These are phyloP conservation scores for Eilema sororculum DNA, from an alignment of 2,888 invertebrate genomes.

Conservation along the genomic window DNA sequence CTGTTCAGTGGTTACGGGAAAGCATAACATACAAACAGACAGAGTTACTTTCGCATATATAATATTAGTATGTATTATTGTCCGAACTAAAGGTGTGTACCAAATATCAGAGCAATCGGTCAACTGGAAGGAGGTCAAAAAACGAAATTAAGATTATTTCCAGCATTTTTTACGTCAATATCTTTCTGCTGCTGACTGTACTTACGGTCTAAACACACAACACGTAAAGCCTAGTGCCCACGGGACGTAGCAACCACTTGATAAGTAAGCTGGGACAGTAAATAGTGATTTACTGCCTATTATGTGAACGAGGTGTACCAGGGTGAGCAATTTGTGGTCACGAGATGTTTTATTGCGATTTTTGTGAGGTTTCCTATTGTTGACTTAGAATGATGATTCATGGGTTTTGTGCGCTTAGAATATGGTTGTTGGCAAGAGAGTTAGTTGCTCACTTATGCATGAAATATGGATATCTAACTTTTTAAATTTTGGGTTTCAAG, in stretches of 20 bases:
- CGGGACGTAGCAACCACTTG: constrained; percentile 44
- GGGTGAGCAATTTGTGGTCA: constrained; percentile 45
- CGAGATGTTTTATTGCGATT: constrained; percentile 41
- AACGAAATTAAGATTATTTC: too few species aligned
- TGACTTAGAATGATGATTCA: constrained; percentile 42
- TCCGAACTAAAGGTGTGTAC: too few species aligned
- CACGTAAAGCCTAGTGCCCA: constrained; percentile 27
- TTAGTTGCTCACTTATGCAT: background rate
- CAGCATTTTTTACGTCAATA: too few species aligned
- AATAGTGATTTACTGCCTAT: constrained; percentile 63
- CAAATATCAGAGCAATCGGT: too few species aligned
- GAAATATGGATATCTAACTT: too few species aligned
- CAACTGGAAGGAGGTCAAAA: too few species aligned
- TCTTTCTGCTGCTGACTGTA: too few species aligned
- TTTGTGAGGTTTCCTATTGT: constrained; percentile 37
- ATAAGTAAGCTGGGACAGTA: constrained; percentile 49
- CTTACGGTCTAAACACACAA: constrained; percentile 37
- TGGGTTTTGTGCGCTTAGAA: constrained; percentile 7
- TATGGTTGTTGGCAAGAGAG: background rate
- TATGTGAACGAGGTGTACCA: constrained; percentile 38
- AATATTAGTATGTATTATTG: too few species aligned
- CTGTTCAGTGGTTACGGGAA: too few species aligned
- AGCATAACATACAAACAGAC: too few species aligned
- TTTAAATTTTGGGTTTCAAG: too few species aligned
- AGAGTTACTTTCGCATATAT: too few species aligned